Conservation (phyloP, 2,797 vertebrate species). For the Chromobotia macracanthus region DNA sequence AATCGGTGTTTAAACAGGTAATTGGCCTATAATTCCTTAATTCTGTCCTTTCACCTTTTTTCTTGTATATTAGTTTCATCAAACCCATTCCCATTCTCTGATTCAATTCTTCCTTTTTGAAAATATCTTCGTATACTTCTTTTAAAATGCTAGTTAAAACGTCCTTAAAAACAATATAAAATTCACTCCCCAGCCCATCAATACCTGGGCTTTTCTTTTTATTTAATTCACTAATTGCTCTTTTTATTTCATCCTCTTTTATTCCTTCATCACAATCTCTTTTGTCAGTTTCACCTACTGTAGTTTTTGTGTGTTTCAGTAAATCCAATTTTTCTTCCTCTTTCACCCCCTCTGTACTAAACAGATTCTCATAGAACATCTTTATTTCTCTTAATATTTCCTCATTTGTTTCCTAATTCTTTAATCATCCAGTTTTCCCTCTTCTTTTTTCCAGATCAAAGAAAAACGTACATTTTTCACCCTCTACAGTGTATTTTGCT, state of each 20-base stretch:
- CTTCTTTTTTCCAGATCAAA: neutral
- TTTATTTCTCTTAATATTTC: neutral
- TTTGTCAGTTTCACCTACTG: neutral
- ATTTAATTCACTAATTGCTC: neutral
- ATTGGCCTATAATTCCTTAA: neutral
- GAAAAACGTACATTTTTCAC: neutral
- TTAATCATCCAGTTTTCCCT: neutral
- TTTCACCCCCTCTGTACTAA: neutral
- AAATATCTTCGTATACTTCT: neutral
- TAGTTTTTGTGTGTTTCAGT: neutral
- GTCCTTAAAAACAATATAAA: neutral
- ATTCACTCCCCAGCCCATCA: no score
- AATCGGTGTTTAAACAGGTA: neutral
- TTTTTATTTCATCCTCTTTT: neutral
- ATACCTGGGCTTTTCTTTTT: neutral
- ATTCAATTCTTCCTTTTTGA: neutral
- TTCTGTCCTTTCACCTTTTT: neutral
- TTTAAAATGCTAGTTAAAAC: neutral
- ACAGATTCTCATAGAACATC: neutral
- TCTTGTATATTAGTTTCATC: neutral
- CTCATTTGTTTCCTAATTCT: neutral
- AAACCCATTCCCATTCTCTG: neutral
- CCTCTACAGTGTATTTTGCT: neutral
- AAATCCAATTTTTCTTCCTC: neutral
- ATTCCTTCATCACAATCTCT: neutral